These are phyloP conservation scores for Halotydeus destructor DNA, from an alignment of 1,140 invertebrate species.

Conservation along the genomic window DNA sequence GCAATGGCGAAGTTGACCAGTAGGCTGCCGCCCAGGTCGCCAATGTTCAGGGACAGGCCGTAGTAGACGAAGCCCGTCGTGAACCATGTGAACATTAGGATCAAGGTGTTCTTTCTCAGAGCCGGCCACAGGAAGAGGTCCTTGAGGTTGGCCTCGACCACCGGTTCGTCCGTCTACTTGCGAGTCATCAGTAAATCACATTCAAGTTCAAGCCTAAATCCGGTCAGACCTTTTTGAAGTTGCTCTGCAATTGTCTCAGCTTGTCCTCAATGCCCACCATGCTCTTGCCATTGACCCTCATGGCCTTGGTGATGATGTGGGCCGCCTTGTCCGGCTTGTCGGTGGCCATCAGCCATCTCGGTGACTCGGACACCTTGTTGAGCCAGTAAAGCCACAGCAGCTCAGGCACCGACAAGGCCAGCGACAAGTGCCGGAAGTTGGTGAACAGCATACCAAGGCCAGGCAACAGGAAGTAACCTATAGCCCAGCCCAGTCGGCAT, in stretches of 20 bases:
- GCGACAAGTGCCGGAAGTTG: background rate
- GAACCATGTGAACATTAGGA: constrained; percentile 58
- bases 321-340: background rate
- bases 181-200: no score
- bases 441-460: background rate
- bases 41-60: constrained; percentile 53
- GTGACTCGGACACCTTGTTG: background rate
- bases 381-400: background rate
- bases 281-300: no score
- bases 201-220: no score
- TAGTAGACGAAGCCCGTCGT: constrained; percentile 51
- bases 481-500: background rate
- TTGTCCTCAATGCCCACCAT: no score
- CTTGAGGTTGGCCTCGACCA: no score
- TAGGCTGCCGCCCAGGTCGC: constrained; percentile 45
- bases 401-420: background rate
- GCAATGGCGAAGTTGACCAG: constrained; percentile 51
- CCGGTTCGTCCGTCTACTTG: no score
- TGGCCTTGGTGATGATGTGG: no score
- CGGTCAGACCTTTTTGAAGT: no score
- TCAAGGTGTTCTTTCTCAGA: constrained; percentile 41
- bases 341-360: background rate
- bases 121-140: no score
- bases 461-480: background rate
- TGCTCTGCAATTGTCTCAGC: no score